Evolutionary conservation across 2,113 vertebrate genomes (phyloP), one percentile per base, ranked within the genome.

Genomic region (Toxotes jaculatrix): DNA sequence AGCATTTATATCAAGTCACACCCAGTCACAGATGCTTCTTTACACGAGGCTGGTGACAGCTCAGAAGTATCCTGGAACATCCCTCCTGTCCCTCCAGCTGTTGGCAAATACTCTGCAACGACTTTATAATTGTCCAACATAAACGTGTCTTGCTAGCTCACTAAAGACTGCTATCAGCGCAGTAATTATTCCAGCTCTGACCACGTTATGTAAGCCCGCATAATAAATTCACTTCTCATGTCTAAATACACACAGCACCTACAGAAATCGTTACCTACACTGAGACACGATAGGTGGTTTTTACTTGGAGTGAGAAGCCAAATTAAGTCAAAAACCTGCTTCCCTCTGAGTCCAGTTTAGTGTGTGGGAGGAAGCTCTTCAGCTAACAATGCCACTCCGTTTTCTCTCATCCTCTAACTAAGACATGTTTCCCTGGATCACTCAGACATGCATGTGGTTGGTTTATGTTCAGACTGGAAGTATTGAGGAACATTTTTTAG

Each of bases 361-460:
- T 17, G 65, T 45, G 80, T 87, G 61, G 80, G 85, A 80, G 55
- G 80, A 73, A 5, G 8, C 53, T 59, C 61, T 68, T 67, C 66
- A 61, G 42, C 11, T 51, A 36, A 56, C 66, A 57, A 31, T 10
- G 17, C 27, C 31, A 17, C 42, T 43, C 47, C 72, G 23, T 64
- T 51, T 63, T 56, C 36, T 62, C 19, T 73, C 40, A 51, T 66
- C 27, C 51, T 70, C 45, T 38, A 34, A 71, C 62, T 13, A 45
- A 66, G 53, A 71, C 19, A 9, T 45, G 73, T 77, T 63, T 63
- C 47, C 77, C 17, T 57, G 32, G 38, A 65, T 27, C 64, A 11
- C 43, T 51, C 16, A 43, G 27, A 19, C 12, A 4, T 23, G 16
- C 17, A 53, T 19, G 32, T 6, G 21, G 57, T 68, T 23, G 21